Evolutionary conservation across 2,797 vertebrate species (phyloP), one percentile per base, ranked within the genome.

Genomic region (Macropus fuliginosus): DNA sequence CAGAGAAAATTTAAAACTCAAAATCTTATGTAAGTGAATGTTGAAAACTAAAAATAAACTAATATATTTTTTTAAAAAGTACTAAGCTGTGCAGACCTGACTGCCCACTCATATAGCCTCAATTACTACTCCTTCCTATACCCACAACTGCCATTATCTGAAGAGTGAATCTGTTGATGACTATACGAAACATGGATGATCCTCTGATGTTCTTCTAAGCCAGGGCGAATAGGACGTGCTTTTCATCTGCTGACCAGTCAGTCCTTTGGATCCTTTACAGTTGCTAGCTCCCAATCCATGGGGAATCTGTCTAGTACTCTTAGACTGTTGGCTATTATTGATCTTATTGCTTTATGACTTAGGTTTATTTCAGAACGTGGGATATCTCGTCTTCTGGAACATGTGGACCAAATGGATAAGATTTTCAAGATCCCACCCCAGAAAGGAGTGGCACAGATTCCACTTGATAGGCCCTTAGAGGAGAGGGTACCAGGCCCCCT

Each of bases 311-410:
- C 50, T 66, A 92, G 74, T 87, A 27, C 93, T 91, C 29, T 52
- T 52, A 52, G 52, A 52, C 52, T 52, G 0, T 93, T 93, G 52
- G 1, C 50, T 74, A 14, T 93, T 21, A 2, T 93, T 96, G 90
- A 92, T 95, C 94, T 96, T 94, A 40, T 96, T 56, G 12, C 9
- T 57, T 0, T 95, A 66, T 95, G 59, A 95, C n/a, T 81, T 97
- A 99, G 99, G 98, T 99, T 99, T 98, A 98, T 99, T 95, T 99
- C 99, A 28, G 99, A 99, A 92, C 98, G 99, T 96, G 99, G 99
- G 24, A 99, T 98, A 0, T 98, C 99, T 40, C 98, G 98, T 74
- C 98, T 99, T 40, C 97, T 99, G 81, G 99, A 99, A 57, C 99
- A 99, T 0, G 99, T 99, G 94, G 99, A 98, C 95, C 98, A 99